Conservation (phyloP, 2,888 invertebrate genomes). For the Caenorhabditis japonica region DNA sequence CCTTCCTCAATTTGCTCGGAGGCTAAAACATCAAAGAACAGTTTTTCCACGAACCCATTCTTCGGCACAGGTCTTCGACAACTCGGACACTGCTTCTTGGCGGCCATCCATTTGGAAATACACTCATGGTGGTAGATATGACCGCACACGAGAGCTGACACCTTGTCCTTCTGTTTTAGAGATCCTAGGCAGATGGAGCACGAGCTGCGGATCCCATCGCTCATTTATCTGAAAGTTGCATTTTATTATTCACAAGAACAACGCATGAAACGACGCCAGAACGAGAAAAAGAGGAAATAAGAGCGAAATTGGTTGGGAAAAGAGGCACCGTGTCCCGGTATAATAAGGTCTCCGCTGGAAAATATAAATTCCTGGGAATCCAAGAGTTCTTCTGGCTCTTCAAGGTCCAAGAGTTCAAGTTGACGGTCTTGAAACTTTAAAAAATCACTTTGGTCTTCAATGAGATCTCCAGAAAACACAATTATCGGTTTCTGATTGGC, state of each 20-base stretch:
- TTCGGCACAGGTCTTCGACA: slow-evolving; percentile 39
- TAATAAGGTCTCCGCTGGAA: slow-evolving; percentile 33
- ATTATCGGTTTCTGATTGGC: slow-evolving; percentile 3
- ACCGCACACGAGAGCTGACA: slow-evolving; percentile 49
- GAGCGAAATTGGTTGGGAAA: slow-evolving; percentile 10
- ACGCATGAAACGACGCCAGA: slow-evolving; percentile 24
- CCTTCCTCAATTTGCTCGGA: background rate
- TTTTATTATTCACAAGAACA: background rate
- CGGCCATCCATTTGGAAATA: slow-evolving; percentile 39
- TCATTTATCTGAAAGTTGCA: slow-evolving; percentile 20
- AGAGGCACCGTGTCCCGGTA: slow-evolving; percentile 55
- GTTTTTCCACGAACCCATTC: slow-evolving; percentile 45
- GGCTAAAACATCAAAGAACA: slow-evolving; percentile 36
- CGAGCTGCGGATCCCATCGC: background rate
- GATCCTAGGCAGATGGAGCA: slow-evolving; percentile 43
- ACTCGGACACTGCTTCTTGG: slow-evolving; percentile 50
- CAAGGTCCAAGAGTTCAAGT: slow-evolving; percentile 9
- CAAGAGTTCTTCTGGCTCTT: slow-evolving; percentile 21
- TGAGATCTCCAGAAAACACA: slow-evolving; percentile 55
- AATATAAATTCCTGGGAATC: slow-evolving; percentile 32
- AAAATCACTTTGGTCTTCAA: slow-evolving; percentile 48
- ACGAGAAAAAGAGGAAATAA: slow-evolving; percentile 27
- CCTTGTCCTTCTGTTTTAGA: slow-evolving; percentile 18
- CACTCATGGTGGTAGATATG: slow-evolving; percentile 44
- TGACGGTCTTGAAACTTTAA: slow-evolving; percentile 7